Conservation (phyloP, 2,888 invertebrate genomes). For the Pseudococcus longispinus region DNA sequence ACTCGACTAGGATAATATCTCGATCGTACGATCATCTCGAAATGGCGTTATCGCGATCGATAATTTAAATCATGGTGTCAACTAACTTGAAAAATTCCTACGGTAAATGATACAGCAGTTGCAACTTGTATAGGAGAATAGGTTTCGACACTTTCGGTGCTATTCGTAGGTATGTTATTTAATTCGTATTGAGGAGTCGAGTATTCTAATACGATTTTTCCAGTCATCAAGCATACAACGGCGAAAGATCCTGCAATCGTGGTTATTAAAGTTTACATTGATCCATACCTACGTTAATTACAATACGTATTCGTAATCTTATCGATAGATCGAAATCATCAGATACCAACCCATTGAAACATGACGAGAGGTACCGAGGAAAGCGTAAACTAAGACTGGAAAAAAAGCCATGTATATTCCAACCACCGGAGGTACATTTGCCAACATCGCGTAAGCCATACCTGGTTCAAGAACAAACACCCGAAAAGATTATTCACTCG, state of each 20-base stretch:
- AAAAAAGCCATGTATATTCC: constrained; percentile 92
- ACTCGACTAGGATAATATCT: neutral
- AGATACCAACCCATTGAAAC: constrained; percentile 70
- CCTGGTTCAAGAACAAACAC: constrained; percentile 64
- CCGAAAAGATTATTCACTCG: neutral
- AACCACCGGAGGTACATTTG: constrained; percentile 76
- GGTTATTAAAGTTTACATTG: neutral
- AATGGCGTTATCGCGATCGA: neutral
- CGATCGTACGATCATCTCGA: neutral
- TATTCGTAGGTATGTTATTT: neutral
- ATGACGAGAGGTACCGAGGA: constrained; percentile 72
- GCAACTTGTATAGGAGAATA: constrained; percentile 74
- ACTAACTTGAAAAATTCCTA: constrained; percentile 76
- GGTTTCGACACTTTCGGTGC: neutral
- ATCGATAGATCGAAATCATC: neutral
- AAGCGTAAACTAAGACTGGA: constrained; percentile 79
- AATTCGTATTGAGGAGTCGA: constrained; percentile 60
- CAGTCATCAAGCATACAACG: constrained; percentile 88
- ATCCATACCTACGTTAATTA: neutral
- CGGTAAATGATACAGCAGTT: constrained; percentile 77
- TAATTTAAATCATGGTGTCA: neutral
- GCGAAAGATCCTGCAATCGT: constrained; percentile 73
- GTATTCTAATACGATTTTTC: constrained; percentile 74
- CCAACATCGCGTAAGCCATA: constrained; percentile 80
- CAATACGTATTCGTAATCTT: neutral